phyloP scores from a whole-genome alignment of 2,797 vertebrate species.

The Zenarchopterus dispar region DNA sequence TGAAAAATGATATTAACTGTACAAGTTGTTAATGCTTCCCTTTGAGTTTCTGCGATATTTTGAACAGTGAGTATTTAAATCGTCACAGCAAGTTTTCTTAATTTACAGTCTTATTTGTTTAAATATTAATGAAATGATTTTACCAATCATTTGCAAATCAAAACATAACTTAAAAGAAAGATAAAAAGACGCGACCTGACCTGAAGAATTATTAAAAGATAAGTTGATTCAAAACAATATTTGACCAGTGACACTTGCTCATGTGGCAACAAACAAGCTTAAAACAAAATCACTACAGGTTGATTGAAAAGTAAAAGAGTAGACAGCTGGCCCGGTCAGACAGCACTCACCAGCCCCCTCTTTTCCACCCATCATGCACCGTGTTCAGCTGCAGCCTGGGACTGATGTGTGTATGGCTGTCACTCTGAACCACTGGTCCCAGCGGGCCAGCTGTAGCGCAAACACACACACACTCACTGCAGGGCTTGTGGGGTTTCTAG shows the following conservation, averaged over 20 bases:
- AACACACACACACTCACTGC: conserved; percentile 73
- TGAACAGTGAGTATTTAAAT: conserved; percentile 1
- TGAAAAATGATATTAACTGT: background rate
- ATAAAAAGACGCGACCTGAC: too few species aligned
- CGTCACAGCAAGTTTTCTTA: background rate
- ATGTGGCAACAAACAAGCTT: background rate
- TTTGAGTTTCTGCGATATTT: conserved; percentile 8
- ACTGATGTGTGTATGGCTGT: conserved; percentile 64
- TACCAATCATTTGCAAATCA: too few species aligned
- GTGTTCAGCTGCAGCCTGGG: conserved; percentile 50
- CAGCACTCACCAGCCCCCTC: conserved; percentile 33
- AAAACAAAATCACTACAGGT: background rate
- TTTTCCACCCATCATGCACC: conserved; percentile 32
- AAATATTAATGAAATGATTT: too few species aligned
- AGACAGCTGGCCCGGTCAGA: conserved; percentile 20
- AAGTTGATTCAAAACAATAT: too few species aligned
- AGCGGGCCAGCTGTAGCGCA: conserved; percentile 71
- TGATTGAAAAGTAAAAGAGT: background rate
- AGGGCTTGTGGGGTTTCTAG: conserved; percentile 75
- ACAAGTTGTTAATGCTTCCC: background rate
- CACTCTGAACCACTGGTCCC: conserved; percentile 72
- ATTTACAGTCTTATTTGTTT: too few species aligned
- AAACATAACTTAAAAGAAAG: too few species aligned
- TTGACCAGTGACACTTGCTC: too few species aligned
- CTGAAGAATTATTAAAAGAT: too few species aligned